phyloP scores from a whole-genome alignment of 1,140 invertebrate genomes.

The Eriosoma lanigerum region DNA sequence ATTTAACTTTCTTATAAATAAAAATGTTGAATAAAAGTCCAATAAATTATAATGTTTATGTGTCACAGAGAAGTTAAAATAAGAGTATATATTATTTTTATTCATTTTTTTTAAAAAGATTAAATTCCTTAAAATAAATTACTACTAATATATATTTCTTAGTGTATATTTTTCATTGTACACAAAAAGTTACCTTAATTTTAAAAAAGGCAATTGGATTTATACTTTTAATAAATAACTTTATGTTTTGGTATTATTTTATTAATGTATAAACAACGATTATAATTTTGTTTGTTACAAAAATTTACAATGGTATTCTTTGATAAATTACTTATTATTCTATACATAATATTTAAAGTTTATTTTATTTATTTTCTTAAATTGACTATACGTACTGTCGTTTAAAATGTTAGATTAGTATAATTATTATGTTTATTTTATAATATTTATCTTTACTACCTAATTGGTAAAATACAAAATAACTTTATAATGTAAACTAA shows the following conservation, averaged over 20 bases:
- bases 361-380: too few relatives aligned
- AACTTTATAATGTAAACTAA: too few relatives aligned
- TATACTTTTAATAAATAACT: not conserved
- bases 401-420: too few relatives aligned
- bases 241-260: not conserved
- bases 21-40: slow-evolving; percentile 23
- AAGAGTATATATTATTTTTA: not conserved
- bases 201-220: not conserved
- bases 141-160: not conserved
- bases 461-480: too few relatives aligned
- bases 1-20: slow-evolving; percentile 24
- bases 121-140: slow-evolving; percentile 31
- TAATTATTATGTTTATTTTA: too few relatives aligned
- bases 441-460: too few relatives aligned
- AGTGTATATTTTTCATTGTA: not conserved
- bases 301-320: not conserved
- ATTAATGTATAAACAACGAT: not conserved
- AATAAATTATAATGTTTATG: slow-evolving; percentile 34
- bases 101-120: not conserved
- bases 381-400: too few relatives aligned
- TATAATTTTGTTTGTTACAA: not conserved
- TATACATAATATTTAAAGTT: not conserved
- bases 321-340: not conserved
- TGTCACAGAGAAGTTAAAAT: not conserved
- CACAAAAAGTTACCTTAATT: not conserved